phyloP scores from a whole-genome alignment of 2,888 invertebrate genomes.

The Tupiocoris notatus region DNA sequence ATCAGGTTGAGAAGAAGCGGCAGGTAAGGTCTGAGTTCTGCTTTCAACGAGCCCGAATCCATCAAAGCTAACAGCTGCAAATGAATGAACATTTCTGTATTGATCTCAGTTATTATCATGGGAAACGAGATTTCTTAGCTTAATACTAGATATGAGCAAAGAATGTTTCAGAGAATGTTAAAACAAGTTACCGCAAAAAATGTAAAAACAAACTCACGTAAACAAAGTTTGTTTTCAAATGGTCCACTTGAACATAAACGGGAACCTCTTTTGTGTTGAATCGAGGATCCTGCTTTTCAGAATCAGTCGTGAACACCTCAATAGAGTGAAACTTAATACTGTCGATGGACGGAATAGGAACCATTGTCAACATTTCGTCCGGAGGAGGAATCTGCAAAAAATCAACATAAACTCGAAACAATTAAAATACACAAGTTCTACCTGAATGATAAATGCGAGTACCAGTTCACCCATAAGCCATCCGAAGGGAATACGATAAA shows the following conservation, averaged over 20 bases:
- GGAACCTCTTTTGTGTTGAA: slow-evolving; percentile 67
- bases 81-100: slow-evolving; percentile 44
- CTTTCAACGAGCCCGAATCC: slow-evolving; percentile 65
- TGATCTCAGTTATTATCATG: too few relatives aligned
- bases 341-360: slow-evolving; percentile 73
- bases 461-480: too few relatives aligned
- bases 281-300: slow-evolving; percentile 56
- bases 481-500: not conserved
- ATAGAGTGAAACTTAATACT: slow-evolving; percentile 69
- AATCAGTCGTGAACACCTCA: slow-evolving; percentile 56
- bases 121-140: not conserved
- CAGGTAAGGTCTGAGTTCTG: slow-evolving; percentile 67
- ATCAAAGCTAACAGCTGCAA: slow-evolving; percentile 69
- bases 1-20: slow-evolving; percentile 73
- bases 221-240: slow-evolving; percentile 78
- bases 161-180: not conserved
- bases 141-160: not conserved
- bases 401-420: too few relatives aligned
- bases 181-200: not conserved
- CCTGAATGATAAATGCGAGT: too few relatives aligned
- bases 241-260: slow-evolving; percentile 73
- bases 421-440: slow-evolving; percentile 38
- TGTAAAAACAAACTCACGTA: slow-evolving; percentile 70
- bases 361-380: slow-evolving; percentile 66
- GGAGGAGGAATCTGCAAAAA: slow-evolving; percentile 66